phyloP scores from a whole-genome alignment of 2,888 invertebrate species.

The Anthophora plumipes region DNA sequence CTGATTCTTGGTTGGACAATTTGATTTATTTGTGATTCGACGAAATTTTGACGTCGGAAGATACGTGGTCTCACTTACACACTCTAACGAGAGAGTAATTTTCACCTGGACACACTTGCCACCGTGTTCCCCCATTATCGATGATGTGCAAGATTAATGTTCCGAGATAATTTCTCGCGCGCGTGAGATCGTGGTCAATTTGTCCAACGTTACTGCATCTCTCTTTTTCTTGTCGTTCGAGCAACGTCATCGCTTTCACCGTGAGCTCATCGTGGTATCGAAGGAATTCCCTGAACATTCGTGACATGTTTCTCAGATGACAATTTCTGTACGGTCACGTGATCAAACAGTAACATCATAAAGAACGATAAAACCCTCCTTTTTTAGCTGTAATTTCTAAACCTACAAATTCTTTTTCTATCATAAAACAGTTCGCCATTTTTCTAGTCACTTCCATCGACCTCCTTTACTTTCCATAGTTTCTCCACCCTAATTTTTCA shows the following conservation, averaged over 20 bases:
- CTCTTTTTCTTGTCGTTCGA: constrained; percentile 28
- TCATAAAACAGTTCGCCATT: no score
- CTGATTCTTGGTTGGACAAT: constrained; percentile 12
- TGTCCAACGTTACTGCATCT: background rate
- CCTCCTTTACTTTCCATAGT: no score
- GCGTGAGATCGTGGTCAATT: constrained; percentile 19
- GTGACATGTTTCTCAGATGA: constrained; percentile 1
- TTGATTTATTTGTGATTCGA: no score
- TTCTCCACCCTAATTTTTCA: no score
- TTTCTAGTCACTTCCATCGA: no score
- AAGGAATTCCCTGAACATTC: background rate
- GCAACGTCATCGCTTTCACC: constrained; percentile 23
- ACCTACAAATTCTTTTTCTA: no score
- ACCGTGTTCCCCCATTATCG: background rate
- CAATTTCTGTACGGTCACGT: no score
- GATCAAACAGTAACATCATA: no score
- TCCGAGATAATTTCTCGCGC: background rate
- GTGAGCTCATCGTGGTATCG: background rate
- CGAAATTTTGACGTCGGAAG: no score
- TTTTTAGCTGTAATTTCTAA: no score
- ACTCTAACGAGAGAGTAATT: constrained; percentile 1
- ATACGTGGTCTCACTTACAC: background rate
- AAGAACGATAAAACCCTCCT: no score
- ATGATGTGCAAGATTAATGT: background rate
- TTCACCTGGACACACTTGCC: background rate